These are phyloP conservation scores for Mirza zaza DNA, from an alignment of 2,113 vertebrate species.

Conservation along the genomic window DNA sequence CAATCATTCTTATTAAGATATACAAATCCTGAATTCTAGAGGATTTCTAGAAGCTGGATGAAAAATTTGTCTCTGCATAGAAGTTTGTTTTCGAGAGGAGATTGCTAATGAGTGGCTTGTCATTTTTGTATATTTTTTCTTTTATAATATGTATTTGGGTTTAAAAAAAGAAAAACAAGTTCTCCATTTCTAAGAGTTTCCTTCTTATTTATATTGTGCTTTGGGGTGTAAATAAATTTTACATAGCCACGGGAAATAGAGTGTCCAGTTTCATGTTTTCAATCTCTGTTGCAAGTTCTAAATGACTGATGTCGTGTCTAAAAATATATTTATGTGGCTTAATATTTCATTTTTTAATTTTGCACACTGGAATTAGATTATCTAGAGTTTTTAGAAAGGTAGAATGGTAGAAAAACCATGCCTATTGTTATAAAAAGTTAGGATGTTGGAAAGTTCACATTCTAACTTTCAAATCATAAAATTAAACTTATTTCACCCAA, in stretches of 20 bases:
- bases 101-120: neutral
- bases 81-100: neutral
- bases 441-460: neutral
- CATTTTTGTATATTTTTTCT: conserved; percentile 13
- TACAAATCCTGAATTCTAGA: neutral
- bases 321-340: conserved; percentile 76
- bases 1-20: neutral
- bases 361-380: conserved; percentile 38
- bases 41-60: neutral
- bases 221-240: conserved; percentile 80
- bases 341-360: conserved; percentile 61
- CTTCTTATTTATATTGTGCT: conserved; percentile 50
- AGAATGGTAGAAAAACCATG: conserved; percentile 39
- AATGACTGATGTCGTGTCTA: conserved; percentile 71
- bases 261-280: conserved; percentile 83
- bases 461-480: conserved; percentile 49
- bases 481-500: conserved; percentile 33
- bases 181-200: conserved; percentile 34
- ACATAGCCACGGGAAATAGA: conserved; percentile 77
- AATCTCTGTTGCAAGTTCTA: conserved; percentile 80
- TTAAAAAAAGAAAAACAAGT: conserved; percentile 9
- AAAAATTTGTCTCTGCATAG: neutral
- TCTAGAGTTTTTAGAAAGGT: conserved; percentile 31
- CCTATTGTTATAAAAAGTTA: conserved; percentile 48
- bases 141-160: neutral